Evolutionary conservation across 2,888 invertebrate genomes (phyloP), one percentile per base, ranked within the genome.

Genomic region (Platypus cylindrus): DNA sequence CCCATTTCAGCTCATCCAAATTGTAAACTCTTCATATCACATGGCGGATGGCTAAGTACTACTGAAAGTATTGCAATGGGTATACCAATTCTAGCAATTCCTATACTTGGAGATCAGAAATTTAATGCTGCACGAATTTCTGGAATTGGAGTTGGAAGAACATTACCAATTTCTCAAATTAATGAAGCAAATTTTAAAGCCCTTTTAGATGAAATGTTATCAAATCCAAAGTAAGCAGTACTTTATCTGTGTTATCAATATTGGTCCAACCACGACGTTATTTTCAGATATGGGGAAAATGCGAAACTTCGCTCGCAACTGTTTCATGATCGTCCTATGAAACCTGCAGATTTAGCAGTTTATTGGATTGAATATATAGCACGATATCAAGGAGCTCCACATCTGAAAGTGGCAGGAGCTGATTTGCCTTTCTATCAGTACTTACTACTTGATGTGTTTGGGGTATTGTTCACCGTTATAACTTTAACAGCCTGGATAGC

Each of bases 81-180:
- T 11, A 63, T 62, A 11, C 67, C 68, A 0, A 48, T 67, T n/a
- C 47, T 69, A n/a, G 67, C 65, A 2, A 59, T 70, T 29, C 70
- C 70, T 0, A 53, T 70, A 11, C 64, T 64, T 37, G 35, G 33
- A 7, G 43, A 43, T 26, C 43, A 43, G 25, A 43, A 35, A 30
- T 22, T 37, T 11, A 43, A 43, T 16, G 43, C 43, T 7, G 29
- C 34, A 13, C 8, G 17, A 13, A 36, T 66, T 3, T 60, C 55
- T 33, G 40, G 47, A 3, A 48, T 52, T 27, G 70, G 68, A 3
- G 62, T 56, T 46, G 68, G 60, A 1, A 41, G 59, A 2, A 49
- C 43, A 2, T 45, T 68, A 1, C 49, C 56, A 23, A 66, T 61
- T 35, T 59, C 45, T 58, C 56, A 65, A 17, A 59, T 70, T 17